These are phyloP conservation scores for Oriolus oriolus DNA, from an alignment of 2,113 vertebrate genomes.

Conservation along the genomic window DNA sequence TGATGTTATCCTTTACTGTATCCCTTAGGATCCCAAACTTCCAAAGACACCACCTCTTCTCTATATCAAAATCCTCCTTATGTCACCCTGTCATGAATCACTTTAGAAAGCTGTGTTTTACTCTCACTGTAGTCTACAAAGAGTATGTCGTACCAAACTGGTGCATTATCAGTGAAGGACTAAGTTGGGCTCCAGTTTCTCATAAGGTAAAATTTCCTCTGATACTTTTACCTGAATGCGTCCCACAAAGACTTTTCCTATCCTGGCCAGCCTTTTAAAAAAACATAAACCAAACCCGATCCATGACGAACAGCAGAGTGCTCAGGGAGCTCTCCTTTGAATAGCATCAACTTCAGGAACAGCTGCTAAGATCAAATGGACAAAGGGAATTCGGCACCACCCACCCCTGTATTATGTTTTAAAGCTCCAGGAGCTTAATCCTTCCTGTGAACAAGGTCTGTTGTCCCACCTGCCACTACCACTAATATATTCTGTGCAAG, in stretches of 20 bases:
- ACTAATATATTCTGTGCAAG: not conserved
- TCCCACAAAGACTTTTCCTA: not conserved
- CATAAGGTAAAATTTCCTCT: not conserved
- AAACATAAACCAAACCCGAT: not conserved
- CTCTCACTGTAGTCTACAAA: not conserved
- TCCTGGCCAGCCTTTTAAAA: not conserved
- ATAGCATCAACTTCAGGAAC: conserved; percentile 59
- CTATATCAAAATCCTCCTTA: not conserved
- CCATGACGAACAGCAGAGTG: conserved; percentile 5
- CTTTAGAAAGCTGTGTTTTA: not conserved
- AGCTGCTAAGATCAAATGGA: conserved; percentile 72
- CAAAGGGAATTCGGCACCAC: conserved; percentile 47
- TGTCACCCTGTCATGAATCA: not conserved
- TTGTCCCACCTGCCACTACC: not conserved
- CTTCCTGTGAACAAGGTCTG: not conserved
- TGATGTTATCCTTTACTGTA: not conserved
- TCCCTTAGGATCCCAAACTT: not conserved
- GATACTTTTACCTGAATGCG: not conserved
- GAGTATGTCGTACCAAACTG: not conserved
- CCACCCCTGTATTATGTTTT: conserved; percentile 32
- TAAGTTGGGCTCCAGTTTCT: not conserved
- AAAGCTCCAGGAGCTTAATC: conserved; percentile 54
- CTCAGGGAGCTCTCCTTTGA: conserved; percentile 56
- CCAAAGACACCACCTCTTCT: not conserved
- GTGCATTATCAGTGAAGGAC: not conserved